Percentiles rank a stretch among this genome's conserved stretches.
Conservation (phyloP, 2,113 vertebrate species). For the Cervus canadensis region DNA sequence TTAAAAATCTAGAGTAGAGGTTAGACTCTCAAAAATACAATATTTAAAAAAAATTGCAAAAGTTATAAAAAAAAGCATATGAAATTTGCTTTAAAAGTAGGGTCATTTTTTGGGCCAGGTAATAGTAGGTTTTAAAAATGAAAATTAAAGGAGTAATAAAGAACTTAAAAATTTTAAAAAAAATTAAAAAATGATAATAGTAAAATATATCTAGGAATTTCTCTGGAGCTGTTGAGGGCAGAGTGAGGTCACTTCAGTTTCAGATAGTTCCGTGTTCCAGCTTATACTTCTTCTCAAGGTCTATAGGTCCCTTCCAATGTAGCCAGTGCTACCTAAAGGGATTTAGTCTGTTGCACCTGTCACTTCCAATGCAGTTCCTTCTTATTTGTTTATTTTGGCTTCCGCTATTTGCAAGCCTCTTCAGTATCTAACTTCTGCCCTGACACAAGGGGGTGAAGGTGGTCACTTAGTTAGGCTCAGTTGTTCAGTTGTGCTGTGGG, state of each 20-base stretch:
- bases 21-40: background rate
- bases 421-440: background rate
- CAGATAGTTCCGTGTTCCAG: background rate
- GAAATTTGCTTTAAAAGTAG: background rate
- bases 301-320: background rate
- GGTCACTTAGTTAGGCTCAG: background rate
- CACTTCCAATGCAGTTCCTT: background rate
- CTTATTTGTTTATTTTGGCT: background rate
- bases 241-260: background rate
- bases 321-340: background rate
- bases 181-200: background rate
- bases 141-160: background rate
- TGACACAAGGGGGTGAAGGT: background rate
- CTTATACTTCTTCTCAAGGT: background rate
- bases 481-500: background rate
- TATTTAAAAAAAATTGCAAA: background rate
- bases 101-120: accelerated
- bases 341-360: background rate
- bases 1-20: background rate
- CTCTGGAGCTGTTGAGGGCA: background rate
- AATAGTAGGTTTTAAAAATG: background rate
- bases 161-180: background rate
- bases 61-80: background rate
- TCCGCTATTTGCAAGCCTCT: background rate
- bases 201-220: background rate